These are phyloP conservation scores for Catharus bicknelli DNA, from an alignment of 2,113 vertebrate genomes.

Conservation along the genomic window DNA sequence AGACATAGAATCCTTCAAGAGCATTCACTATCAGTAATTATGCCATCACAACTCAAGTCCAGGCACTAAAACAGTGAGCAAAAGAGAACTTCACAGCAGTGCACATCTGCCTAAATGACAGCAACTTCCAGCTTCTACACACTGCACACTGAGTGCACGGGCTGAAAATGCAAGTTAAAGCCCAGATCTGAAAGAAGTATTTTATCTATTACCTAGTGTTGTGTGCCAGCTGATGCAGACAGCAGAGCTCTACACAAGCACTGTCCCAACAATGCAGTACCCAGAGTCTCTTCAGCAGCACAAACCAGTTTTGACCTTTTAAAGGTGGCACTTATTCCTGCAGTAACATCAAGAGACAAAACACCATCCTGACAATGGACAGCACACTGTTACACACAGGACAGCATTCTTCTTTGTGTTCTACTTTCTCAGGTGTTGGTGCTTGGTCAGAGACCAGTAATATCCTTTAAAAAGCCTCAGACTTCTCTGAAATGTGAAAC, in stretches of 20 bases:
- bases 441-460: not conserved
- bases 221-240: not conserved
- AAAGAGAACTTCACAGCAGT: not conserved
- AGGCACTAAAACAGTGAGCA: not conserved
- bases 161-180: not conserved
- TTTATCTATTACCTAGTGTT: not conserved
- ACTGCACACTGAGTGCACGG: not conserved
- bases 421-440: not conserved
- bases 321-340: not conserved
- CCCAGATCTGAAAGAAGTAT: not conserved
- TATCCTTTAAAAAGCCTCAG: not conserved
- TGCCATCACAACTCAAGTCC: not conserved
- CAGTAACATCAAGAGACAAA: not conserved
- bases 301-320: not conserved
- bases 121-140: not conserved
- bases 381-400: not conserved
- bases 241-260: not conserved
- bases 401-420: not conserved
- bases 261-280: not conserved
- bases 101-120: not conserved
- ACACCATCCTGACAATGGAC: not conserved
- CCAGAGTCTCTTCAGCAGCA: not conserved
- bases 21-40: not conserved
- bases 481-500: not conserved
- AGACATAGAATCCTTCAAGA: not conserved